Conservation (phyloP, 2,113 vertebrate genomes). For the Prunella fulvescens region DNA sequence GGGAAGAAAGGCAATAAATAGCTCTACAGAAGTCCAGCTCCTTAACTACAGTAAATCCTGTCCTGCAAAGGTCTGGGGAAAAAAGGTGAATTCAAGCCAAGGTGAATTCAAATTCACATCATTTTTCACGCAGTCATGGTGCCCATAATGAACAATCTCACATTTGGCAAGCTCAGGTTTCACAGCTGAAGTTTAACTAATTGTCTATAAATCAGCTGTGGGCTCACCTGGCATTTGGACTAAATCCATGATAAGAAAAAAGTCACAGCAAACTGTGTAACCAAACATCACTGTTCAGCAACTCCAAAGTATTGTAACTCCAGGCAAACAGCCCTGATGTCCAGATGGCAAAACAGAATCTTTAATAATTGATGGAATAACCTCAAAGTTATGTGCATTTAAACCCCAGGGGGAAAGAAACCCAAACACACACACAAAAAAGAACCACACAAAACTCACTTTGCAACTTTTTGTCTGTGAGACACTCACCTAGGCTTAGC, state of each 20-base stretch:
- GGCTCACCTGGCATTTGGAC: neutral
- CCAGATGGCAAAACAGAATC: neutral
- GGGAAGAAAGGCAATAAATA: neutral
- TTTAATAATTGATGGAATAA: neutral
- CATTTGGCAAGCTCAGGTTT: neutral
- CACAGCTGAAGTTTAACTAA: neutral
- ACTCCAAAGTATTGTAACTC: neutral
- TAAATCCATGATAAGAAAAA: neutral
- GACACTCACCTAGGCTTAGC: slow-evolving; percentile 50
- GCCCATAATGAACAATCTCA: neutral
- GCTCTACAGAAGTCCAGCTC: neutral
- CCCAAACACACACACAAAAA: neutral
- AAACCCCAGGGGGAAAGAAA: neutral
- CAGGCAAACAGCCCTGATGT: neutral
- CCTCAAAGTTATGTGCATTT: neutral
- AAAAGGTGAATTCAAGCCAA: neutral
- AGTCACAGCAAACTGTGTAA: neutral
- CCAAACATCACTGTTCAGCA: neutral
- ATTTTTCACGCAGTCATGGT: neutral
- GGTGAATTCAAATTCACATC: neutral
- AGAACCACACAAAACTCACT: fast-evolving
- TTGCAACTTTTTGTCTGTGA: neutral
- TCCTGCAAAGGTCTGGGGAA: neutral
- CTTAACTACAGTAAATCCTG: neutral
- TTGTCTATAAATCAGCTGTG: neutral